Base-by-base conservation (phyloP, 2,113 vertebrate species). In the Corythoichthys haematopterus region DNA sequence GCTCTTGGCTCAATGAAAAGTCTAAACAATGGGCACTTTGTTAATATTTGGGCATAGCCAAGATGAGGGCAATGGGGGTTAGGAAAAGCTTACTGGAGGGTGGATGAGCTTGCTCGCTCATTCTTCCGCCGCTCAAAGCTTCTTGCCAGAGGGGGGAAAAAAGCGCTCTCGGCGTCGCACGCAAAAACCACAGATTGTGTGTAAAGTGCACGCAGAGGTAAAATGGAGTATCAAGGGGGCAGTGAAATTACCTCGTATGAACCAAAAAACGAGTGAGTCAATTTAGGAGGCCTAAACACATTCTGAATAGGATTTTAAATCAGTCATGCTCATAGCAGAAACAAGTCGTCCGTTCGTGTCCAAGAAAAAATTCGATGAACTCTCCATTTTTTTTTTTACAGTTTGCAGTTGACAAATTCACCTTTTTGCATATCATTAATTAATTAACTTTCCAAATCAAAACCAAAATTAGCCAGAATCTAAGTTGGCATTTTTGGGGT, bases 1-100 rank as follows among this genome's bases (percentile, higher is more conserved):
- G 53, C 60, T 14, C 58, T 47, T 53, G 77, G 73, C 78, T 80
- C 69, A 70, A 69, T 77, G 52, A 86, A 78, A 84, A 76, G 71
- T 53, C 73, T 40, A 69, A 80, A 90, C 88, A 91, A 89, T 83
- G 84, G 81, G 66, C 28, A 75, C 83, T 87, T 87, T 89, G 89
- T 90, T 87, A 81, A 89, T 85, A 84, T 85, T 76, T 79, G 80
- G 87, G 69, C 71, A 74, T 40, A 50, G 74, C 72, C 66, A 71
- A 73, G 71, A 78, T 38, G 78, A 77, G 74, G 59, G 72, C 64
- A 75, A 46, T 33, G 69, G 73, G 82, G 71, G 78, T 84, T 67
- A 58, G 83, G 73, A 80, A 82, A 87, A 84, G 82, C 78, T 88
- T 80, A 85, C 74, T 64, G 77, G 47, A 75, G 56, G 47, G 40